Evolutionary conservation across 2,888 invertebrate genomes (phyloP).

Genomic region (Ophioninae sp.): DNA sequence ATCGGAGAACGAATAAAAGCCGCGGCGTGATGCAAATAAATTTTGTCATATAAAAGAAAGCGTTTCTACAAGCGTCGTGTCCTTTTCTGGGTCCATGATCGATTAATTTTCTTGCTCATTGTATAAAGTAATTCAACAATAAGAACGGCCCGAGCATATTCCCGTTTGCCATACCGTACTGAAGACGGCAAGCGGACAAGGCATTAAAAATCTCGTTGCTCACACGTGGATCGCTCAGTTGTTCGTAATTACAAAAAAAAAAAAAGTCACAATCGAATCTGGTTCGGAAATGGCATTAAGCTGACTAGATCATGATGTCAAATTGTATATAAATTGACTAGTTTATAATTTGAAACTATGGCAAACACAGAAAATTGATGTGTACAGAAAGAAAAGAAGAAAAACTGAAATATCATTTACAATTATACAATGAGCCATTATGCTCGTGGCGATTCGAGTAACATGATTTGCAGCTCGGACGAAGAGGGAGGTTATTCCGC

Average conservation of each 20-base stretch:
- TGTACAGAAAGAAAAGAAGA: constrained; percentile 41
- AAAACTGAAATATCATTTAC: constrained; percentile 12
- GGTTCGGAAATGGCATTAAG: constrained; percentile 43
- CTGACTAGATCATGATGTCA: constrained; percentile 43
- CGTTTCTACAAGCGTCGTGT: neutral
- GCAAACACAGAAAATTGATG: constrained; percentile 40
- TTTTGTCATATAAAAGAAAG: neutral
- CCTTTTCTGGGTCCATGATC: constrained; percentile 17
- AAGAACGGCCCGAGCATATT: constrained; percentile 1
- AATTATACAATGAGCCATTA: constrained; percentile 68
- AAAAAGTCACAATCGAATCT: constrained; percentile 20
- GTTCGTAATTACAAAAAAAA: constrained; percentile 34
- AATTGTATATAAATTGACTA: constrained; percentile 61
- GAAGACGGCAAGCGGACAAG: neutral
- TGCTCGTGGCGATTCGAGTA: constrained; percentile 69
- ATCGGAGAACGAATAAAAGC: constrained; percentile 75
- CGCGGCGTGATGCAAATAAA: neutral
- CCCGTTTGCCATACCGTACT: neutral
- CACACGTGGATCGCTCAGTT: constrained; percentile 19
- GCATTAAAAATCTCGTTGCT: neutral
- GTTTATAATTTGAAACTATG: constrained; percentile 47
- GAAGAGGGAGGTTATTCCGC: constrained; percentile 72
- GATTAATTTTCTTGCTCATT: constrained; percentile 11
- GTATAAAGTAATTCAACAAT: constrained; percentile 24
- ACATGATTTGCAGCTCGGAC: constrained; percentile 69